phyloP scores from a whole-genome alignment of 2,888 invertebrate species.

The Trachelus tabidus region DNA sequence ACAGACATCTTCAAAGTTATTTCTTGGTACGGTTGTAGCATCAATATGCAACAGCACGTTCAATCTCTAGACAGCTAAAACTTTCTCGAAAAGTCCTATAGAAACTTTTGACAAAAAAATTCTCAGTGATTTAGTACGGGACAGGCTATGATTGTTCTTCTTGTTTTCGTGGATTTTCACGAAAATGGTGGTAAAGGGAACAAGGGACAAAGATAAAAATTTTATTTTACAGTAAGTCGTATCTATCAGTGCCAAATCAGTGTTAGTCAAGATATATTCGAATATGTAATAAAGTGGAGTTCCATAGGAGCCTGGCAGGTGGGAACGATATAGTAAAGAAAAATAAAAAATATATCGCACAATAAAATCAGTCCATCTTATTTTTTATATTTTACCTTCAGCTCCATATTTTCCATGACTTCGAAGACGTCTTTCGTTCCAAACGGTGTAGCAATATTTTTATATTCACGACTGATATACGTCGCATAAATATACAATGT shows the following conservation, averaged over 20 bases:
- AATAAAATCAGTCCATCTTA: neutral
- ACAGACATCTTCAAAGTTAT: neutral
- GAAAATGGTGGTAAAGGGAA: neutral
- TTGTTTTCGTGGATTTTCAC: neutral
- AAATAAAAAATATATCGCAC: neutral
- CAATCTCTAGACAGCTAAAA: neutral
- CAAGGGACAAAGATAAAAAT: neutral
- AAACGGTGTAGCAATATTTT: neutral
- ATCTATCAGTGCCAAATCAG: neutral
- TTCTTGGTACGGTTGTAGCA: neutral
- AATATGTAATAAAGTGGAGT: neutral
- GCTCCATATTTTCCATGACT: neutral
- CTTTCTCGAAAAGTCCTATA: neutral
- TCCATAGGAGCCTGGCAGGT: neutral
- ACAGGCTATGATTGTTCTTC: neutral
- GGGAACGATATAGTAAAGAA: neutral
- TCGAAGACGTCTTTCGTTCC: neutral
- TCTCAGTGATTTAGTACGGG: neutral
- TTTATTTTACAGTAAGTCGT: neutral
- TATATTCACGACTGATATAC: slow-evolving; percentile 29
- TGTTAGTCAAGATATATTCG: neutral
- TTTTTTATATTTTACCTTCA: neutral
- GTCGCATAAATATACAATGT: slow-evolving; percentile 44
- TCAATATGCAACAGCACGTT: neutral
- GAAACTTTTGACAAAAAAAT: neutral